Base-by-base conservation (phyloP, 2,888 invertebrate genomes). In the Corbicula japonica region DNA sequence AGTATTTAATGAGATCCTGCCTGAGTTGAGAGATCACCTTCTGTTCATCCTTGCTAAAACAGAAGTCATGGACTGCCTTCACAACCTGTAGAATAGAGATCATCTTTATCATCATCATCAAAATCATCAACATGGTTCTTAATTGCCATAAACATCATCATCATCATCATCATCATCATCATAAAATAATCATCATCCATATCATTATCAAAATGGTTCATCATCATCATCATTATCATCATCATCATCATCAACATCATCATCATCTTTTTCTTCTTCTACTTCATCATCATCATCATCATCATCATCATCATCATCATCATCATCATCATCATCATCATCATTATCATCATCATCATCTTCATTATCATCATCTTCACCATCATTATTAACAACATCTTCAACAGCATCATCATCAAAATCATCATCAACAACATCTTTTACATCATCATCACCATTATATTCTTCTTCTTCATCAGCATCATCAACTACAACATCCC, bases 51-150 rank as follows among this genome's bases (percentile, higher is more conserved):
- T 85, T 89, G 68, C 86, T 87, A 82, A 86, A 90, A 77, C 87
- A 89, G 72, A 88, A 89, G 66, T 90, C 89, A 77, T 87, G 86
- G 2, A 92, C 89, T 23, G 91, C 91, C 41, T 86, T 84, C 35
- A 87, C 82, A 8, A 87, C 88, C 91, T 91, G 83, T 35, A 52
- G 52, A 2, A 44, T 18, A 48, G n/a, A n/a, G n/a, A n/a, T n/a
- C n/a, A n/a, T n/a, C n/a, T n/a, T n/a, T n/a, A 50, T 12, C 50
- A 8, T 50, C 50, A 50, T 50, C 50, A 50, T 50, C 8, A 50
- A 10, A 21, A 50, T 50, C 50, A 50, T 1, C 50, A 50, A 10
- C 18, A 8, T 50, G 23, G 1, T n/a, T n/a, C 18, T 1, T 46
- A n/a, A 46, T 46, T 3, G 21, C 18, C 46, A 46, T 18, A 46